Conservation (phyloP, 2,113 vertebrate species). For the Protomyctophum bolini region DNA sequence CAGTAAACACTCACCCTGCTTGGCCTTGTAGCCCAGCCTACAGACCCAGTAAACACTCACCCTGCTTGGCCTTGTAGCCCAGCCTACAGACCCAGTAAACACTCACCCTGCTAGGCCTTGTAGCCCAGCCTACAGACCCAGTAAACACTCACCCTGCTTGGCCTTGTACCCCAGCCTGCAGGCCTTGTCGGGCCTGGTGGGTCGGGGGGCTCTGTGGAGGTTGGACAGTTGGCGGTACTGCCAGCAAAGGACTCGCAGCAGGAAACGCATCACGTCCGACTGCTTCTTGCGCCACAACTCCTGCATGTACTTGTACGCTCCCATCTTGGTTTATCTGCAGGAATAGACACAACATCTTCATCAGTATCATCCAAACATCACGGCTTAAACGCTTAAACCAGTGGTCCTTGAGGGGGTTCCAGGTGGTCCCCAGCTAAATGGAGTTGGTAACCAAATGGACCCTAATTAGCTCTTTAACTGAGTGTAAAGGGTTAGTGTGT, state of each 20-base stretch:
- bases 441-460: no score
- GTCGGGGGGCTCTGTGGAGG: slow-evolving; percentile 90
- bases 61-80: no score
- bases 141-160: slow-evolving; percentile 47
- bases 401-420: no score
- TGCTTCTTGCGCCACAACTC: slow-evolving; percentile 89
- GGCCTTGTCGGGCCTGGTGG: slow-evolving; percentile 78
- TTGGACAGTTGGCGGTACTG: slow-evolving; percentile 95
- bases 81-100: no score
- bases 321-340: slow-evolving; percentile 86
- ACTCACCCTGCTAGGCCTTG: slow-evolving; percentile 95
- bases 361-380: no score
- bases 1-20: no score
- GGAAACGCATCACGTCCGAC: slow-evolving; percentile 84
- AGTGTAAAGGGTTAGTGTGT: no score
- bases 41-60: no score
- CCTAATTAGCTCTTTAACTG: no score
- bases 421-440: no score
- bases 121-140: slow-evolving; percentile 95
- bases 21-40: no score
- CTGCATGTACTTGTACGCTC: slow-evolving; percentile 98
- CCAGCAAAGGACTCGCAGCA: slow-evolving; percentile 94
- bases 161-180: slow-evolving; percentile 46
- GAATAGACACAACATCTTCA: neutral
- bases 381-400: no score